These are phyloP conservation scores for Cairina moschata DNA, from an alignment of 2,113 vertebrate genomes.

Conservation along the genomic window DNA sequence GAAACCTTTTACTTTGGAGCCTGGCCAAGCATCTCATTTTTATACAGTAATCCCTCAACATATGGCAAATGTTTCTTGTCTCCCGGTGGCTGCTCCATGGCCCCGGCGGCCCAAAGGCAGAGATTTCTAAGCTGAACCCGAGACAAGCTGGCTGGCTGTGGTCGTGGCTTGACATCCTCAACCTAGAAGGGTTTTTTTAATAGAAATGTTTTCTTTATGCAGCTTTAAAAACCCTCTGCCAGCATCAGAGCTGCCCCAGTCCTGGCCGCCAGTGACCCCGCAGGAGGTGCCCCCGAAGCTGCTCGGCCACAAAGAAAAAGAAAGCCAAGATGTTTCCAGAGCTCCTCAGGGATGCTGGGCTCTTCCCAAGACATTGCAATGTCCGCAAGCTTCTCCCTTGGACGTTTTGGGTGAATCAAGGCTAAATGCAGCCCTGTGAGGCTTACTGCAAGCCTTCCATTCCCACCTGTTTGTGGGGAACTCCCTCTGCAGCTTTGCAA, in stretches of 20 bases:
- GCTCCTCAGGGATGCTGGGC: neutral
- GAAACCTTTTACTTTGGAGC: constrained; percentile 73
- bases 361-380: too few species aligned
- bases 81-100: neutral
- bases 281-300: too few species aligned
- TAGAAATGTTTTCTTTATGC: neutral
- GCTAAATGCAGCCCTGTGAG: neutral
- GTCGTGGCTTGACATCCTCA: neutral
- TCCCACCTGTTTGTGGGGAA: neutral
- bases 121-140: neutral
- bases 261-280: neutral
- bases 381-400: neutral
- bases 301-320: too few species aligned
- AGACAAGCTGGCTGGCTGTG: neutral
- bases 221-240: neutral
- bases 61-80: constrained; percentile 69
- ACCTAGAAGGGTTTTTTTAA: neutral
- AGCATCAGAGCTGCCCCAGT: neutral
- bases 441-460: neutral
- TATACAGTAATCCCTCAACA: constrained; percentile 74
- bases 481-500: neutral
- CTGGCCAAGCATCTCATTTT: constrained; percentile 74
- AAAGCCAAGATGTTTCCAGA: neutral
- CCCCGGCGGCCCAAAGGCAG: constrained; percentile 9
- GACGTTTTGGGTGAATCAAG: neutral